Conservation (phyloP, 2,888 invertebrate genomes). For the Mimas tiliae region DNA sequence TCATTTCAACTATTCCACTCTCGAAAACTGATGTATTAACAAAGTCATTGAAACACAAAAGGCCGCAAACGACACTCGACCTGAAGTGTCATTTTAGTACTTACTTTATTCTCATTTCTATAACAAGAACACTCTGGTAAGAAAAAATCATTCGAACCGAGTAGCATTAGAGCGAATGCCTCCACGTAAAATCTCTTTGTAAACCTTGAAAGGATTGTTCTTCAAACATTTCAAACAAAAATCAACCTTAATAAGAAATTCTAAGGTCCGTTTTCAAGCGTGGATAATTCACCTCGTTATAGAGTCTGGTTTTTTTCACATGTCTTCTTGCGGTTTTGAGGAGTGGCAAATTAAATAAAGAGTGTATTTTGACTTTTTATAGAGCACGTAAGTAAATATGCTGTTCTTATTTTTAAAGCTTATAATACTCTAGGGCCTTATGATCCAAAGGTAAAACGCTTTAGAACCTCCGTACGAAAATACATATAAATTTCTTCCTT, state of each 20-base stretch:
- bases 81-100: constrained; percentile 33
- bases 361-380: constrained; percentile 21
- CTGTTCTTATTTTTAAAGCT: not conserved
- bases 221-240: not conserved
- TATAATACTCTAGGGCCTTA: not conserved
- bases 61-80: constrained; percentile 16
- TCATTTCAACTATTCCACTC: constrained; percentile 12
- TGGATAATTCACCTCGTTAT: constrained; percentile 3
- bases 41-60: constrained; percentile 14
- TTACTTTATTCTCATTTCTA: constrained; percentile 30
- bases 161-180: constrained; percentile 53
- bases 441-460: too few species aligned
- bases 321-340: constrained; percentile 23
- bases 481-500: too few species aligned
- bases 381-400: too few species aligned
- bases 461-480: too few species aligned
- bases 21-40: not conserved
- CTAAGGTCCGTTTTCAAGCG: not conserved
- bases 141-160: constrained; percentile 57
- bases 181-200: constrained; percentile 50
- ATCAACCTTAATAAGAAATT: not conserved
- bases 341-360: constrained; percentile 24
- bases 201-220: constrained; percentile 46
- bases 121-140: constrained; percentile 38
- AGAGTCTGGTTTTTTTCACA: constrained; percentile 8